A percentile compares a stretch with the other conserved stretches of the same genome.
These are phyloP conservation scores for Vesta saturnalis DNA, from an alignment of 2,888 invertebrate genomes.

Conservation along the genomic window DNA sequence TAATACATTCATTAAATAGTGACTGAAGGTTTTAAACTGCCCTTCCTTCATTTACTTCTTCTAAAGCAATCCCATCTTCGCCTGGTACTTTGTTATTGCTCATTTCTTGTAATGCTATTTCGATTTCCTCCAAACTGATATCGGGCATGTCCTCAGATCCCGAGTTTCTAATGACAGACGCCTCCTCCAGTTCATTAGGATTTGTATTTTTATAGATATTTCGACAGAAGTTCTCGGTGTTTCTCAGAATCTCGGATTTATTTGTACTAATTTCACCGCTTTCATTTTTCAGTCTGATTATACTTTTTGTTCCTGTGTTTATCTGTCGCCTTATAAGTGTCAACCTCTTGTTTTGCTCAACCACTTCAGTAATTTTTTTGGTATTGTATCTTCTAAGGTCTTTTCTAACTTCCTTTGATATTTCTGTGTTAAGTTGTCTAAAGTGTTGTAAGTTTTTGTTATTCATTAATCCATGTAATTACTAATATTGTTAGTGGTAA, in stretches of 20 bases:
- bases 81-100: not conserved
- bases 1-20: constrained; percentile 12
- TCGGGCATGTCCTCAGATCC: not conserved
- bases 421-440: not conserved
- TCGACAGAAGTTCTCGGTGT: too few relatives aligned
- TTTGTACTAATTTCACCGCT: too few relatives aligned
- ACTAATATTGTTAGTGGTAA: not conserved
- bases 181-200: not conserved
- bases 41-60: not conserved
- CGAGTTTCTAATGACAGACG: too few relatives aligned
- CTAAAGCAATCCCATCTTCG: not conserved
- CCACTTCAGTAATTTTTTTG: not conserved
- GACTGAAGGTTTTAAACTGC: not conserved
- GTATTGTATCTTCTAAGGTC: not conserved
- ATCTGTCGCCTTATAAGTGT: not conserved
- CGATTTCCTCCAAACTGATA: not conserved
- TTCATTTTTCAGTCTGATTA: not conserved
- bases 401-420: not conserved
- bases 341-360: not conserved
- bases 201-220: not conserved
- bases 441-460: not conserved
- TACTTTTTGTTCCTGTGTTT: not conserved
- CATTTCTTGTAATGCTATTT: not conserved
- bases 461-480: not conserved
- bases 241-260: too few relatives aligned